These are phyloP conservation scores for Crossocerus cetratus DNA, from an alignment of 2,888 invertebrate genomes.

Conservation along the genomic window DNA sequence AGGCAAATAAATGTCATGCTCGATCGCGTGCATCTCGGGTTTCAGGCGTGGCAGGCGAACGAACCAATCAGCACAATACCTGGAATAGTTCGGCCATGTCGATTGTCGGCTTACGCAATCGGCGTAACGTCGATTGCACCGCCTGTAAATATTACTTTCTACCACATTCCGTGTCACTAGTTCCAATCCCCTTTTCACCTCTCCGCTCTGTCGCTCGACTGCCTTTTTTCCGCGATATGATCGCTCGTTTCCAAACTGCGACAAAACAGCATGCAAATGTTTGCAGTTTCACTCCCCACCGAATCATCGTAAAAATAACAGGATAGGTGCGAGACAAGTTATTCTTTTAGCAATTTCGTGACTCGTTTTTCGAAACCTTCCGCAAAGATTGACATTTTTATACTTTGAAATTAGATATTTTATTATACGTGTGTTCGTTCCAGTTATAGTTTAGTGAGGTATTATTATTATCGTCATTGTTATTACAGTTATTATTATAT, in stretches of 20 bases:
- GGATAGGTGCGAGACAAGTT: background rate
- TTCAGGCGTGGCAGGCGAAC: conserved; percentile 34
- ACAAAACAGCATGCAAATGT: background rate
- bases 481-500: too few species aligned
- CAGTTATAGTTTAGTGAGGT: too few species aligned
- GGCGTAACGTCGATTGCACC: conserved; percentile 34
- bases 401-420: too few species aligned
- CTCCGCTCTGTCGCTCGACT: background rate
- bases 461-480: too few species aligned
- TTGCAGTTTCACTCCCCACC: background rate
- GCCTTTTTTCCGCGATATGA: background rate
- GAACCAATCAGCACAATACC: conserved; percentile 54
- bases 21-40: conserved; percentile 48
- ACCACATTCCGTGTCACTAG: conserved; percentile 52
- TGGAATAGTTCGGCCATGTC: conserved; percentile 27
- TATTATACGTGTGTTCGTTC: too few species aligned
- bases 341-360: too few species aligned
- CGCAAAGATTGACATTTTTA: too few species aligned
- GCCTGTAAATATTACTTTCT: conserved; percentile 59
- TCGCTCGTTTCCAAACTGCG: background rate
- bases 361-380: too few species aligned
- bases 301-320: background rate
- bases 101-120: conserved; percentile 51
- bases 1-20: too few species aligned
- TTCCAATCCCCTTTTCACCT: conserved; percentile 17